Evolutionary conservation across 2,888 invertebrate genomes (phyloP).

Genomic region (Noctua janthe): DNA sequence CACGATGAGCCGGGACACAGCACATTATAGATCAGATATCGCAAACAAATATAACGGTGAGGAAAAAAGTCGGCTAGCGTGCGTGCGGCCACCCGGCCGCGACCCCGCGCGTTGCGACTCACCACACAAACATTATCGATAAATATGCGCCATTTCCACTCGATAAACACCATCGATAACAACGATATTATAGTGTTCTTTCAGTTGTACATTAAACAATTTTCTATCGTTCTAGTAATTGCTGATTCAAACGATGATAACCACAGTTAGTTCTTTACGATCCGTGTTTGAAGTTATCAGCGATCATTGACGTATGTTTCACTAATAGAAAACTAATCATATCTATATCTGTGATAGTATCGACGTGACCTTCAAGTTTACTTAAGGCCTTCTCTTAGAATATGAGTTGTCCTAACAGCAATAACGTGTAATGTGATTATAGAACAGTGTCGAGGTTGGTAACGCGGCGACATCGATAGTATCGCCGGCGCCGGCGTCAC

Average conservation of each 20-base stretch:
- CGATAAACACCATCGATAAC: conserved; percentile 46
- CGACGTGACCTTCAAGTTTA: conserved; percentile 51
- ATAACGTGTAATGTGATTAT: conserved; percentile 40
- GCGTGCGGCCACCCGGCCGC: conserved; percentile 63
- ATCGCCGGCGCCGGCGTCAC: conserved; percentile 16
- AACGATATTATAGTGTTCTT: conserved; percentile 31
- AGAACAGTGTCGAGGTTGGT: conserved; percentile 26
- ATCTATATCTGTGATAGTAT: conserved; percentile 39
- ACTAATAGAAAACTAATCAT: conserved; percentile 65
- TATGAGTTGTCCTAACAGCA: conserved; percentile 42
- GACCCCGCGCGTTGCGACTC: conserved; percentile 50
- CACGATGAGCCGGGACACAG: conserved; percentile 22
- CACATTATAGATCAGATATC: conserved; percentile 40
- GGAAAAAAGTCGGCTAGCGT: conserved; percentile 54
- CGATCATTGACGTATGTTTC: conserved; percentile 48
- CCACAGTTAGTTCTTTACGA: conserved; percentile 45
- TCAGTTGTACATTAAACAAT: conserved; percentile 44
- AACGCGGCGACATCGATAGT: conserved; percentile 34
- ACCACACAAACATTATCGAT: conserved; percentile 39
- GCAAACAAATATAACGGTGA: conserved; percentile 60
- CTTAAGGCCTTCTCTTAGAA: conserved; percentile 34
- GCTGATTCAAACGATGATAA: conserved; percentile 51
- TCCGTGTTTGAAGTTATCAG: conserved; percentile 52
- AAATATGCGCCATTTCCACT: conserved; percentile 37
- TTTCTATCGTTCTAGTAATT: conserved; percentile 36